phyloP scores from a whole-genome alignment of 2,888 invertebrate genomes.

The Drosophila planitibia region DNA sequence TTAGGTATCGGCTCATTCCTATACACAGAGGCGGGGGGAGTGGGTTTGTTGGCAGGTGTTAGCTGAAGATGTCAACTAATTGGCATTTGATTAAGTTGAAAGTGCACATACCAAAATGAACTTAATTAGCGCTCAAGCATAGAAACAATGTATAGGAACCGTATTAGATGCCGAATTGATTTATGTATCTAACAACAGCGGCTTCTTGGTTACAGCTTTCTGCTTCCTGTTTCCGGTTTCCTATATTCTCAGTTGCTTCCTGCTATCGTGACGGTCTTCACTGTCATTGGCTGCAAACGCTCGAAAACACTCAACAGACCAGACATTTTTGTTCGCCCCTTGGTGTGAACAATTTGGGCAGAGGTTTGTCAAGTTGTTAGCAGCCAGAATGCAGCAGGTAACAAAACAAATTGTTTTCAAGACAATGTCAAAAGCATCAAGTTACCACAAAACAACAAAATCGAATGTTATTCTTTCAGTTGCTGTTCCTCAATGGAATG shows the following conservation, averaged over 20 bases:
- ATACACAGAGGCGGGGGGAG: background rate
- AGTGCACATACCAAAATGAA: constrained; percentile 35
- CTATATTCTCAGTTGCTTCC: constrained; percentile 1
- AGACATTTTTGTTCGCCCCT: constrained; percentile 7
- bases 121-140: constrained; percentile 39
- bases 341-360: background rate
- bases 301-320: constrained; percentile 26
- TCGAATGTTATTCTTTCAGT: background rate
- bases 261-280: background rate
- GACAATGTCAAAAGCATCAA: background rate
- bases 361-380: constrained; percentile 18
- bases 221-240: constrained; percentile 1
- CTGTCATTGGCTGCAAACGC: constrained; percentile 1
- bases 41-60: constrained; percentile 3
- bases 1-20: constrained; percentile 29
- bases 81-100: constrained; percentile 70
- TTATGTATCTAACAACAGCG: constrained; percentile 26
- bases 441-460: background rate
- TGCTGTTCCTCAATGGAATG: background rate
- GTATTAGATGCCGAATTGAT: constrained; percentile 28
- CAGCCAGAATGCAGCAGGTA: constrained; percentile 2
- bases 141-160: background rate
- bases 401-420: background rate
- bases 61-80: constrained; percentile 59
- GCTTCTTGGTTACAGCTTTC: constrained; percentile 28